phyloP scores from a whole-genome alignment of 2,113 vertebrate genomes.

The Psilopogon haemacephalus region DNA sequence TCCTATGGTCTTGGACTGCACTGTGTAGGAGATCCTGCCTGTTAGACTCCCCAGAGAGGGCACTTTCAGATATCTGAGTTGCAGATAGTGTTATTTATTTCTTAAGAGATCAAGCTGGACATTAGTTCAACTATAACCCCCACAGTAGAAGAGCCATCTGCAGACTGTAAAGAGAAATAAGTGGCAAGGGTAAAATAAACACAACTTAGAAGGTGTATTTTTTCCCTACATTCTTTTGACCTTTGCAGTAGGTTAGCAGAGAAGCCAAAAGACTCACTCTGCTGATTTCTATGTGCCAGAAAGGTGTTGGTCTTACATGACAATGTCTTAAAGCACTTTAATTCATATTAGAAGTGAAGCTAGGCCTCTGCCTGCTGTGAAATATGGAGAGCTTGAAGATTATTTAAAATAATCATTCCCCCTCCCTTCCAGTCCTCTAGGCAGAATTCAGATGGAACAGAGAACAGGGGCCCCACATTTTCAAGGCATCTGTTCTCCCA shows the following conservation, averaged over 20 bases:
- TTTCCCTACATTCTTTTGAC: background rate
- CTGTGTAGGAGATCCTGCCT: background rate
- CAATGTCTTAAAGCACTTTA: background rate
- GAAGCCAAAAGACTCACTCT: background rate
- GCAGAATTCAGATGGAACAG: constrained; percentile 17
- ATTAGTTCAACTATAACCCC: background rate
- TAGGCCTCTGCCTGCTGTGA: background rate
- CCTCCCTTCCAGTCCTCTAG: background rate
- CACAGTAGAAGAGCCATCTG: background rate
- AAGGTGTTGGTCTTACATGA: background rate
- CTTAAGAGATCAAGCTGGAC: background rate
- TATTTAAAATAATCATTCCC: background rate
- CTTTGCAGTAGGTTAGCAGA: background rate
- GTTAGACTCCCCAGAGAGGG: background rate
- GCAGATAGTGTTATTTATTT: background rate
- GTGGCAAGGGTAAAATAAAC: background rate
- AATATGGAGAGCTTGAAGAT: background rate
- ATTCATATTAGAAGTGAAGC: background rate
- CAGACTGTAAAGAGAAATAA: background rate
- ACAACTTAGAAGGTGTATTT: background rate
- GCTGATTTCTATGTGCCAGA: background rate
- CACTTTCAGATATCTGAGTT: background rate
- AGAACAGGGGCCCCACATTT: background rate
- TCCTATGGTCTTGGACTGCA: background rate
- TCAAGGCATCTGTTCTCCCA: background rate